A percentile compares a stretch with the other conserved stretches of the same genome.
phyloP scores from a whole-genome alignment of 2,113 vertebrate species.

The Heptranchias perlo region DNA sequence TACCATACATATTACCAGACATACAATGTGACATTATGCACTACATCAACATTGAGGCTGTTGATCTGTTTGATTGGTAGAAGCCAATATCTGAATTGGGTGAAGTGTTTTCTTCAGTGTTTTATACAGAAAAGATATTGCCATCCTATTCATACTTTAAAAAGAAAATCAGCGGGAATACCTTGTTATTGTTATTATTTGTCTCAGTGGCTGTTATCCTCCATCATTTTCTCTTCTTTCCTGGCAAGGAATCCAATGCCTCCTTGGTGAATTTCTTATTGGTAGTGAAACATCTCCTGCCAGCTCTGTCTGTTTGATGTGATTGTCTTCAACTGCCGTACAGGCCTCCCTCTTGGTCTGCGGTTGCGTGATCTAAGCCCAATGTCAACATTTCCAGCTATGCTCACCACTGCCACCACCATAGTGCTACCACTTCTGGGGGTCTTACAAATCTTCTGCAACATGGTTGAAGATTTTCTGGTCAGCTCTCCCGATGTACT shows the following conservation, averaged over 20 bases:
- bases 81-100: not conserved
- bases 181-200: not conserved
- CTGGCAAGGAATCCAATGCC: not conserved
- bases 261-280: not conserved
- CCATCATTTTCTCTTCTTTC: not conserved
- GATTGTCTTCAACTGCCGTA: not conserved
- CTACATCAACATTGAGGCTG: not conserved
- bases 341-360: not conserved
- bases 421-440: not conserved
- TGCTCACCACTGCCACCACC: not conserved
- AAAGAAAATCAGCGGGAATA: not conserved
- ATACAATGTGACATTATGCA: not conserved
- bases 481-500: not conserved
- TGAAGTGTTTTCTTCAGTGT: not conserved
- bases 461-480: not conserved
- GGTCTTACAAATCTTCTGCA: not conserved
- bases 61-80: not conserved
- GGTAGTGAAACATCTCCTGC: not conserved
- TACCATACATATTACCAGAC: no score
- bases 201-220: not conserved
- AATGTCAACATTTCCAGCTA: not conserved
- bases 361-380: not conserved
- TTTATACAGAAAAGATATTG: no score
- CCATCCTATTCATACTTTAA: no score
- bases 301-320: not conserved